Base-by-base conservation (phyloP, 2,797 vertebrate species). In the Mus spretus region DNA sequence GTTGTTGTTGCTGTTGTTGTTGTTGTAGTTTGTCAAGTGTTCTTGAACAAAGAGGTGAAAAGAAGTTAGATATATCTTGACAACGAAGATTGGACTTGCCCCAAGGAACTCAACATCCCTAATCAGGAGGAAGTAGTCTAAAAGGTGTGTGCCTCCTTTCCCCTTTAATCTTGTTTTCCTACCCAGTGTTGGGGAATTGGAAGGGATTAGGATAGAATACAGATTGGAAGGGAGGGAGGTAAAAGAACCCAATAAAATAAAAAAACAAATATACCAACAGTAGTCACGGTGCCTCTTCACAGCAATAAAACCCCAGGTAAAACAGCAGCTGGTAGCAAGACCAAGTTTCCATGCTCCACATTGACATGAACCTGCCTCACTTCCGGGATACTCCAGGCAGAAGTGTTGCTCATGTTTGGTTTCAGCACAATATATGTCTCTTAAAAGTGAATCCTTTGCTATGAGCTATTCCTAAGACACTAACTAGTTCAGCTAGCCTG, bases 391-490 rank as follows among this genome's bases (percentile, higher is more conserved):
- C 24, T 81, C 80, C 40, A n/a, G 12, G n/a, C 5, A 24, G 86
- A 82, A 81, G 55, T 0, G 0, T n/a, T 11, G 4, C 34, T 28
- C 40, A 6, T 17, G 44, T 24, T 37, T 5, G 1, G 70, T 84
- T 59, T 67, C 55, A 40, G 4, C 40, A 61, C 82, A 67, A 0
- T 10, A 34, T 28, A 72, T 55, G 79, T 44, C 57, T 87, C 34
- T 1, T 0, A 1, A 28, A 19, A 28, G 82, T 79, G 82, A 89
- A 75, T 9, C 37, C 74, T 93, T 67, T 75, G 90, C 37, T 81
- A 20, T 40, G 53, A 87, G 61, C 14, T 90, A 72, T 89, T 96
- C 67, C 40, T 15, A 8, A 50, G 59, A 63, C 90, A 40, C 59
- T 26, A 57, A 34, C 53, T 34, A 50, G 57, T 65, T 89, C 92